Conservation (phyloP, 2,113 vertebrate genomes). For the Helogale parvula region DNA sequence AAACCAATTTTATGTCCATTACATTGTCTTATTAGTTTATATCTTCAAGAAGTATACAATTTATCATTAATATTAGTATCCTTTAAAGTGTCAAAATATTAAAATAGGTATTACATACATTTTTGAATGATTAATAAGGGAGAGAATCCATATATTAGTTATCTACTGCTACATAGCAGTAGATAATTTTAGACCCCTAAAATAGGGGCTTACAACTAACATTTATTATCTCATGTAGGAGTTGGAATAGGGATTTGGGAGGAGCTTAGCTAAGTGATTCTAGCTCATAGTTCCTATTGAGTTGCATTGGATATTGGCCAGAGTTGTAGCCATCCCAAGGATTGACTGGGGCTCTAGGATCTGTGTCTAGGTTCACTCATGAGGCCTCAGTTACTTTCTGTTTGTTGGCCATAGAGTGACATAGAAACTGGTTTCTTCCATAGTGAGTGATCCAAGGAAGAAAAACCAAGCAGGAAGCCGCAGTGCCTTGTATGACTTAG, state of each 20-base stretch:
- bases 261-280: not conserved
- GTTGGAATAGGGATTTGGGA: constrained; percentile 23
- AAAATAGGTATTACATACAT: not conserved
- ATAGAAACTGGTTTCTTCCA: not conserved
- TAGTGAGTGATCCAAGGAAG: not conserved
- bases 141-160: not conserved
- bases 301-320: not conserved
- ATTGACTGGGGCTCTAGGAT: not conserved
- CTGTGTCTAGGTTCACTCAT: not conserved
- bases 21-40: not conserved
- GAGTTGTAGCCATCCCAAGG: not conserved
- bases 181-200: not conserved
- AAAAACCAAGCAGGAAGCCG: not conserved
- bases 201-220: not conserved
- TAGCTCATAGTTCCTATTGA: not conserved
- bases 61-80: not conserved
- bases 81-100: not conserved
- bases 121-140: not conserved
- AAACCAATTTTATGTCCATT: not conserved
- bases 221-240: not conserved
- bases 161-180: not conserved
- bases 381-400: not conserved
- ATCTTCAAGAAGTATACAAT: not conserved
- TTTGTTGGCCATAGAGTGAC: not conserved
- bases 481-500: not conserved